A percentile compares a stretch with the other conserved stretches of the same genome.
Conservation (phyloP, 2,797 vertebrate genomes). For the Ptychadena robeensis region DNA sequence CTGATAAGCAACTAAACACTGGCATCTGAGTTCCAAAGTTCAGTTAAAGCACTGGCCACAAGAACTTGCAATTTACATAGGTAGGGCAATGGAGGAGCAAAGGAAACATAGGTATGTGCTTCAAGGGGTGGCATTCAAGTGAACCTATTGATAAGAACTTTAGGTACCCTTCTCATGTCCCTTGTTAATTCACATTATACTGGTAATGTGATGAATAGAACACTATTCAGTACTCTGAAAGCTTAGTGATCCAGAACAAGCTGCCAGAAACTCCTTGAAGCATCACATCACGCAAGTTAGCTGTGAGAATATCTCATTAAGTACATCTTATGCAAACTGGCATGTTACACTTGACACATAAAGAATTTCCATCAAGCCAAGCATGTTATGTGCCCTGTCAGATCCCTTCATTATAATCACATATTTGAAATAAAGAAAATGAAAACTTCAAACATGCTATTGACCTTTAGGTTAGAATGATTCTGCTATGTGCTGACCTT, state of each 20-base stretch:
- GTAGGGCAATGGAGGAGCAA: no score
- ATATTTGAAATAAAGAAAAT: background rate
- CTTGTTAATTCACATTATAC: no score
- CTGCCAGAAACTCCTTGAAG: background rate
- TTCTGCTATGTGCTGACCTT: conserved; percentile 28
- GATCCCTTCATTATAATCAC: background rate
- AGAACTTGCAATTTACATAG: no score
- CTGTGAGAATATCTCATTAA: background rate
- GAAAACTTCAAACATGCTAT: conserved; percentile 6
- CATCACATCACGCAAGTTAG: background rate
- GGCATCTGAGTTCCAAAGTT: no score
- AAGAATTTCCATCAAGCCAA: conserved; percentile 22
- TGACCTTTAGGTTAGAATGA: conserved; percentile 12
- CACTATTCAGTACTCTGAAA: no score
- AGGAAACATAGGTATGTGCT: no score
- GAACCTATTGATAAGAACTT: no score
- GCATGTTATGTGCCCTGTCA: conserved; percentile 7
- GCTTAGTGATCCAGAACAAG: background rate
- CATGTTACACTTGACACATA: conserved; percentile 14
- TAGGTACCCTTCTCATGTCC: no score
- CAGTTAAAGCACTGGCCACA: no score
- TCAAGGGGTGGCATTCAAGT: no score
- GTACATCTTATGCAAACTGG: background rate
- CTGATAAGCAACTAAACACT: no score
- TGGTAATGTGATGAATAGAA: no score